phyloP scores from a whole-genome alignment of 2,888 invertebrate species.

The Nomada fucata region DNA sequence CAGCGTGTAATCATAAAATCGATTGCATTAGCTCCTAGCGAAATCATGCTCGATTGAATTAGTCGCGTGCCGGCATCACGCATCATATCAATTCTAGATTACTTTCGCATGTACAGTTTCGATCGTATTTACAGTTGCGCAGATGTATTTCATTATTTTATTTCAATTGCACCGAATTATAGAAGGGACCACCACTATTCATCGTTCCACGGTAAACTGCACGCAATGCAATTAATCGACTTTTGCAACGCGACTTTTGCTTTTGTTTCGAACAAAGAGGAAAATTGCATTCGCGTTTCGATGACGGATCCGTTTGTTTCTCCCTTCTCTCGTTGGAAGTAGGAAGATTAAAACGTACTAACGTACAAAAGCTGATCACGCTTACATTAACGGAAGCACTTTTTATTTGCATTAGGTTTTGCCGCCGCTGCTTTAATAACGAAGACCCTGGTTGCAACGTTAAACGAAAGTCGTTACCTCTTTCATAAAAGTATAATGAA shows the following conservation, averaged over 20 bases:
- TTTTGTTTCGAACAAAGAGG: no score
- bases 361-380: no score
- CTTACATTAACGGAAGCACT: no score
- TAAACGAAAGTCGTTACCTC: no score
- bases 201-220: conserved; percentile 10
- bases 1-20: not conserved
- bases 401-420: no score
- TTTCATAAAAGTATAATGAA: no score
- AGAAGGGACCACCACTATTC: not conserved
- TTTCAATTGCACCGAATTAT: conserved; percentile 52
- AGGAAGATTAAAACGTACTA: no score
- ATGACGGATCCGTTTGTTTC: no score
- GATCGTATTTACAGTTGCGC: not conserved
- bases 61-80: conserved; percentile 29
- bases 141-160: conserved; percentile 34
- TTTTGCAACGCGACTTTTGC: conserved; percentile 2
- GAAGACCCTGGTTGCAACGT: no score
- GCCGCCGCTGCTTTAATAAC: no score
- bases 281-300: no score
- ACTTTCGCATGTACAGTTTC: conserved; percentile 29
- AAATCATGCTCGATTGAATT: conserved; percentile 41
- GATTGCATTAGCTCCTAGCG: conserved; percentile 5
- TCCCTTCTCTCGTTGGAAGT: no score
- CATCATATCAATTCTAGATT: conserved; percentile 58
- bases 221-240: conserved; percentile 16